Base-by-base conservation (phyloP, 1,140 invertebrate species). In the Megalonaias nervosa region DNA sequence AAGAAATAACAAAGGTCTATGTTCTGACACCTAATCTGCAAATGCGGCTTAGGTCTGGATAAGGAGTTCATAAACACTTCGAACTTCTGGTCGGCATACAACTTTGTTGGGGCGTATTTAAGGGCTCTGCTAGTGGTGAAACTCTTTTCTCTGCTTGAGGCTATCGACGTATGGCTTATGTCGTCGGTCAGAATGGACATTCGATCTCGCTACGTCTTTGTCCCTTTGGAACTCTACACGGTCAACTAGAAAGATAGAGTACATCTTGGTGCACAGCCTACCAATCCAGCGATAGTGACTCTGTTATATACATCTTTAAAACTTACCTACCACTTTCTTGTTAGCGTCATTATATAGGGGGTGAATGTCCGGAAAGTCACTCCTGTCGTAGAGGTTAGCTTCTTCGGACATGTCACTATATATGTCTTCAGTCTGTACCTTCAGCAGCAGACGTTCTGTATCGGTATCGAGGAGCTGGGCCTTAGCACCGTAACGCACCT, bases 241-340 rank as follows among this genome's bases (percentile, higher is more conserved):
- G 26, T 31, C 26, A 31, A 31, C 26, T 31, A 31, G 26, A 31
- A 19, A 58, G 23, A 19, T 16, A 12, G 26, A 71, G 13, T 70
- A 38, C 26, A 48, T 14, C 86, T 92, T 93, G 17, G 89, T 77
- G 71, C 86, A 80, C 66, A 92, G 74, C 13, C 89, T 89, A 91
- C 74, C 86, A 89, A 92, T 81, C 64, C 71, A 16, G 19, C 26
- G 17, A 73, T 62, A n/a, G 3, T 38, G 1, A 16, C 16, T 6
- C 58, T 26, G 13, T n/a, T 23, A 19, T 11, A 64, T 31, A 1
- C 38, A 23, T 58, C 71, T 48, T 60, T 62, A 19, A 64, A 38
- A 6, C n/a, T 5, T 55, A 66, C 91, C 90, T 4, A 91, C 19
- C 12, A 90, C 83, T 79, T 92, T 92, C 81, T 91, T 92, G 77